Conservation (phyloP, 37 sponge, comb jelly and placozoan genomes). For the Oopsacas minuta region DNA sequence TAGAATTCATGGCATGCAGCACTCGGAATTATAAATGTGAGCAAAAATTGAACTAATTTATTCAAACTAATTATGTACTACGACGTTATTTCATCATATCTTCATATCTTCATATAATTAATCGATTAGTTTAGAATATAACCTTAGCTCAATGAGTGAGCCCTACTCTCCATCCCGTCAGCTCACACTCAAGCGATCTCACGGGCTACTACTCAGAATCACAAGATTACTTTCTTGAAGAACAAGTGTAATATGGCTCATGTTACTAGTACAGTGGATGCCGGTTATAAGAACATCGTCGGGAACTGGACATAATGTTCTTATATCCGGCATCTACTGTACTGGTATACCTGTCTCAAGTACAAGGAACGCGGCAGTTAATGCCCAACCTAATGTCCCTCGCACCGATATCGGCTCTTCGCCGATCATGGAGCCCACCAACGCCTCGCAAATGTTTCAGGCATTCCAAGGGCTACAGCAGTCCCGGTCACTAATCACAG, state of each 20-base stretch:
- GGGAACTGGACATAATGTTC: not conserved
- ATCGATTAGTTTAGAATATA: too few species aligned
- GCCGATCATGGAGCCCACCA: not conserved
- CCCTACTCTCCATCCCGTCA: not conserved
- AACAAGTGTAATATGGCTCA: not conserved
- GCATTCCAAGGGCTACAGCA: not conserved
- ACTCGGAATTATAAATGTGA: not conserved
- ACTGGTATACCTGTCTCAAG: too few species aligned
- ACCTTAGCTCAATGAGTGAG: not conserved
- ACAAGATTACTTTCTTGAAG: not conserved
- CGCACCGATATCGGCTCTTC: not conserved
- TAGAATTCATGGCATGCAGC: not conserved
- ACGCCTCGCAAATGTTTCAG: not conserved
- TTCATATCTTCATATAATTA: too few species aligned
- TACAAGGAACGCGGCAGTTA: not conserved
- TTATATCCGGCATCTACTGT: not conserved
- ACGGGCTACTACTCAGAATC: not conserved
- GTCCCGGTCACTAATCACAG: not conserved
- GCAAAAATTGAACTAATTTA: not conserved
- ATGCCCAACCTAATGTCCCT: not conserved
- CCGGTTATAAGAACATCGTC: not conserved
- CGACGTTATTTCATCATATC: too few species aligned
- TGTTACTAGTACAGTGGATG: too few species aligned
- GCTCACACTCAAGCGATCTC: not conserved
- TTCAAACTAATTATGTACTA: not conserved